These are phyloP conservation scores for Candidula unifasciata DNA, from an alignment of 2,888 invertebrate genomes.

Conservation along the genomic window DNA sequence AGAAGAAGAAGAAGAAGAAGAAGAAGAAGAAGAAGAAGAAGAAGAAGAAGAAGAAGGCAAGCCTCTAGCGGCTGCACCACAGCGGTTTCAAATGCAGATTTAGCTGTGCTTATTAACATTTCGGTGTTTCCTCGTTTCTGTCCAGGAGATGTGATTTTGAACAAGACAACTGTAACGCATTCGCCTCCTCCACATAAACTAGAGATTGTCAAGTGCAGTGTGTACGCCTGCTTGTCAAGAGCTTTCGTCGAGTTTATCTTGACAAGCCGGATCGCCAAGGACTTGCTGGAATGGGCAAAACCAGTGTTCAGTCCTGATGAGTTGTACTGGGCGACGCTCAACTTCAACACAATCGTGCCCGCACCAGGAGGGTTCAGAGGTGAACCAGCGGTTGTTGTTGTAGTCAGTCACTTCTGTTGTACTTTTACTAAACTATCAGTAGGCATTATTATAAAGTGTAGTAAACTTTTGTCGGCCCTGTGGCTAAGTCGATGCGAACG, in stretches of 20 bases:
- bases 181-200: conserved; percentile 51
- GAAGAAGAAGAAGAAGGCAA: too few relatives aligned
- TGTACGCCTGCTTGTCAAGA: conserved; percentile 70
- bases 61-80: too few relatives aligned
- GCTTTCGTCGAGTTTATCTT: conserved; percentile 69
- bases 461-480: too few relatives aligned
- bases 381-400: neutral
- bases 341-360: conserved; percentile 66
- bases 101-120: too few relatives aligned
- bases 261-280: conserved; percentile 58
- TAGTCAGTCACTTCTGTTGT: neutral
- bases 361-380: conserved; percentile 66
- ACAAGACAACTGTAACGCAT: neutral
- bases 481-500: too few relatives aligned
- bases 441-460: too few relatives aligned
- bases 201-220: conserved; percentile 68
- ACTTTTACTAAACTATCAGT: neutral
- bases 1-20: too few relatives aligned
- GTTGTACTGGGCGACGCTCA: conserved; percentile 73
- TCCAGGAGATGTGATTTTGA: neutral
- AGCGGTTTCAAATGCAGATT: too few relatives aligned
- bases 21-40: too few relatives aligned
- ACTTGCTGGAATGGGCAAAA: conserved; percentile 71
- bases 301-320: conserved; percentile 74
- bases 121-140: neutral